These are phyloP conservation scores for Drosophila subpulchrella DNA, from an alignment of 1,140 invertebrate species.

Conservation along the genomic window DNA sequence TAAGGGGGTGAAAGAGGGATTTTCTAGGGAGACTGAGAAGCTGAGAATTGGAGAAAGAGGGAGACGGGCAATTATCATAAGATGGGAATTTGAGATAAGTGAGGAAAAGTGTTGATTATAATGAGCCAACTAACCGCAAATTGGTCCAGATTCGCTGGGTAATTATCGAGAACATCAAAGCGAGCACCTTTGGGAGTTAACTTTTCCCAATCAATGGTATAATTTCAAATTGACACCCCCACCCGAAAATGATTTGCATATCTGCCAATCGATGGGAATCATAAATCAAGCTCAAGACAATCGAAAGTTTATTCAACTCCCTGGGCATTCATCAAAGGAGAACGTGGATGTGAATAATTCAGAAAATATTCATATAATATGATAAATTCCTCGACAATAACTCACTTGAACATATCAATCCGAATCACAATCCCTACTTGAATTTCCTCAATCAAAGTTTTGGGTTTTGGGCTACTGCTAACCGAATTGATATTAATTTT, in stretches of 20 bases:
- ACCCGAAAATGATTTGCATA: conserved; percentile 30
- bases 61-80: conserved; percentile 27
- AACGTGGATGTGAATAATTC: conserved; percentile 16
- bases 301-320: conserved; percentile 49
- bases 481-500: conserved; percentile 55
- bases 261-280: conserved; percentile 22
- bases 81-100: conserved; percentile 36
- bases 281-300: conserved; percentile 40
- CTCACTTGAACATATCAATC: conserved; percentile 17
- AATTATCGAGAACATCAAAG: conserved; percentile 36
- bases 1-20: background rate
- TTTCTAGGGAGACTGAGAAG: background rate
- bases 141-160: conserved; percentile 36
- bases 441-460: conserved; percentile 22
- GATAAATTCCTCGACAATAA: conserved; percentile 36
- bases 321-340: conserved; percentile 13
- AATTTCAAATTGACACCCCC: conserved; percentile 8
- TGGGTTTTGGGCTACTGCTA: conserved; percentile 21
- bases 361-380: conserved; percentile 18
- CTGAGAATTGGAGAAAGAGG: conserved; percentile 5
- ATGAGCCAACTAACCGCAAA: conserved; percentile 47
- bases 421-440: conserved; percentile 3
- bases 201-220: conserved; percentile 37
- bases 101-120: conserved; percentile 51
- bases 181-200: background rate